Evolutionary conservation across 1,140 invertebrate genomes (phyloP), one percentile per base, ranked within the genome.

Genomic region (Sarcophaga peregrina): DNA sequence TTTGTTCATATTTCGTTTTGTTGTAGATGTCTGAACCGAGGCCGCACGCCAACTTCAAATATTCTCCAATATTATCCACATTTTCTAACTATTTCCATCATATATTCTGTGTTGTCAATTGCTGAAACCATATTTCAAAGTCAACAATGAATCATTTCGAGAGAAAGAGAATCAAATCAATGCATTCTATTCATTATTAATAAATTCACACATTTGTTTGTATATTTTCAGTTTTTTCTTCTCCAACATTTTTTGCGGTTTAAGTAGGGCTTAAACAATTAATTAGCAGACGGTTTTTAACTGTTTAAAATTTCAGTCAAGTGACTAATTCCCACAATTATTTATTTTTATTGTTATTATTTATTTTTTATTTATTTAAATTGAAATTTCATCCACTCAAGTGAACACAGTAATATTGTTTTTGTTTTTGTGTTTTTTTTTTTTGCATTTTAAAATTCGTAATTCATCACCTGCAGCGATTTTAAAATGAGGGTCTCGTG

Each of bases 231-330:
- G n/a, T n/a, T 37, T 37, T 37, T 37, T 37, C 25, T 2, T 37
- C 25, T 68, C 20, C n/a, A n/a, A n/a, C n/a, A n/a, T 25, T 20
- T 68, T n/a, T 68, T 15, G 54, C 54, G 15, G 54, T n/a, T 58
- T 68, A 68, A 68, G 17, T n/a, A 68, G 62, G 62, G 62, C 62
- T 68, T 68, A 25, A 68, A 68, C 62, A 68, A 68, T 68, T 68
- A 68, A 68, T 68, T 68, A 68, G 62, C 62, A 68, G 20, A 68
- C 20, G 15, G 15, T 9, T 68, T 68, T 20, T 68, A 20, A 25
- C 5, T 9, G 20, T 17, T 20, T 20, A 68, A 68, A 8, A 7
- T 7, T 25, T 9, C 17, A 68, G 62, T 68, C 62, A 68, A 68
- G 17, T 68, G 62, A 68, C 62, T 68, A 68, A 68, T 68, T 68